Base-by-base conservation (phyloP, 2,797 vertebrate species). In the Tragelaphus eurycerus region DNA sequence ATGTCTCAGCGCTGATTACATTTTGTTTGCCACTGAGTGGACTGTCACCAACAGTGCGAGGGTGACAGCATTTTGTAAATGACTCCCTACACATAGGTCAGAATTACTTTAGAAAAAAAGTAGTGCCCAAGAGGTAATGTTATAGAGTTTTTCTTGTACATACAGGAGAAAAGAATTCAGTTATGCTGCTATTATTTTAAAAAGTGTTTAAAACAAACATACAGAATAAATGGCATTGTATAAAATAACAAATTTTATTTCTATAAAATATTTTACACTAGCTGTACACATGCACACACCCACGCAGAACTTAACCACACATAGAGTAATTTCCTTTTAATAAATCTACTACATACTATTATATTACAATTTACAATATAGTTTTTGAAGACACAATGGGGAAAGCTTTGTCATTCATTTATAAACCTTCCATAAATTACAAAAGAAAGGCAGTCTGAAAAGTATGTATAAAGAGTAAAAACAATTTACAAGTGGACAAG, bases 391-490 rank as follows among this genome's bases (percentile, higher is more conserved):
- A 99, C 99, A 99, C 99, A 99, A 99, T 99, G 99, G 99, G 99
- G 99, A 89, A 99, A 99, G 99, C 99, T 99, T 99, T 98, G 98
- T 99, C 99, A 98, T 98, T 98, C 98, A 98, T 99, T 99, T 99
- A 99, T 99, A 99, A 99, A 99, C 99, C 99, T 99, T 99, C 99
- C 98, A 76, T 99, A 99, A 99, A 99, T 99, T 99, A 99, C 99
- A 99, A 99, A 99, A 99, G 98, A 99, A 99, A 99, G 99, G 99
- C 99, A 99, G 99, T 99, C 99, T 99, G 99, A 99, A 99, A 99
- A 99, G 99, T 99, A 99, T 99, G 99, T 99, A 99, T 99, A 99
- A 99, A 99, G 99, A 99, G 99, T 99, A 99, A 99, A 99, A 99
- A 99, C 99, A 99, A 99, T 99, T 99, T 99, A 99, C 99, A 99